Conservation (phyloP, 2,888 invertebrate species). For the Ptychoptera contaminata region DNA sequence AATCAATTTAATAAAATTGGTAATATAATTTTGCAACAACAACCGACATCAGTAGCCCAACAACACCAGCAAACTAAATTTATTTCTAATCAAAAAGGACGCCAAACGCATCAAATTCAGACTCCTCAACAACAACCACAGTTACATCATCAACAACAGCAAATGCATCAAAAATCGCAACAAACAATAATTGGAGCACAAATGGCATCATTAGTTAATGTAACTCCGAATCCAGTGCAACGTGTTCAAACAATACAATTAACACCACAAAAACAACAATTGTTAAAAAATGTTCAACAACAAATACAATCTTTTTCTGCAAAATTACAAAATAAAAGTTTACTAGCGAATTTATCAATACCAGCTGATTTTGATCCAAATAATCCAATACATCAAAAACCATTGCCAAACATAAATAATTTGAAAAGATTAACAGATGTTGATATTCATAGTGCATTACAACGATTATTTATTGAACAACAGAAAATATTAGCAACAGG, state of each 20-base stretch:
- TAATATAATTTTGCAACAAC: not conserved
- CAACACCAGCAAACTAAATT: not conserved
- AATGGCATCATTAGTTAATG: not conserved
- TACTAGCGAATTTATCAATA: constrained; percentile 23
- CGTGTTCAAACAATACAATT: constrained; percentile 57
- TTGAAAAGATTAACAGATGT: constrained; percentile 33
- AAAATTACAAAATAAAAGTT: constrained; percentile 32
- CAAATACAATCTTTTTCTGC: constrained; percentile 50
- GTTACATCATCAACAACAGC: not conserved
- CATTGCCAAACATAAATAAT: constrained; percentile 23
- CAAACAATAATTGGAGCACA: not conserved
- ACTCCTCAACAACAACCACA: not conserved
- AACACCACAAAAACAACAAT: constrained; percentile 55
- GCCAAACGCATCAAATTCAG: not conserved
- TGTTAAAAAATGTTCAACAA: constrained; percentile 45
- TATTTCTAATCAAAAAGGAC: not conserved
- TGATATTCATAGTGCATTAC: constrained; percentile 38
- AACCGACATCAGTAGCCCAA: constrained; percentile 6
- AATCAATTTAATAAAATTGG: no score
- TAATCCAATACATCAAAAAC: constrained; percentile 23
- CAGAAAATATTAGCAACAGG: constrained; percentile 55
- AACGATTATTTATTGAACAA: constrained; percentile 48
- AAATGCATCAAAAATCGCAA: not conserved
- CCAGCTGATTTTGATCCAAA: constrained; percentile 27
- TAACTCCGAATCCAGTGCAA: constrained; percentile 21